These are phyloP conservation scores for Hetaerina americana DNA, from an alignment of 1,140 invertebrate species.

Conservation along the genomic window DNA sequence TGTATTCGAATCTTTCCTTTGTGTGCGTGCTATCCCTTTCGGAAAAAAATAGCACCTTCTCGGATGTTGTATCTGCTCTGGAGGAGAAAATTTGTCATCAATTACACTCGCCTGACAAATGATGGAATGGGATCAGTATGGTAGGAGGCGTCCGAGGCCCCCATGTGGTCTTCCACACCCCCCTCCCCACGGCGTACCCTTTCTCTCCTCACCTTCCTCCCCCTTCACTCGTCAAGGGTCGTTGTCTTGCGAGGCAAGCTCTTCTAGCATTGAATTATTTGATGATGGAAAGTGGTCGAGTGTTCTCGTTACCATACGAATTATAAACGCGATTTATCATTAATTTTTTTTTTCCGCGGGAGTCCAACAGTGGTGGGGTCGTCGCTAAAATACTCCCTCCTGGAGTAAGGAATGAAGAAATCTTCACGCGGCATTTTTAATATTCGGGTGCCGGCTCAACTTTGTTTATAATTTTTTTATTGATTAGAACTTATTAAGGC, in stretches of 20 bases:
- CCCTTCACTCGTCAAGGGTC: too few species aligned
- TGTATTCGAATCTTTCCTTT: too few species aligned
- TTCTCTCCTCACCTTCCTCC: too few species aligned
- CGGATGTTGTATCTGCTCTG: not conserved
- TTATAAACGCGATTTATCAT: not conserved
- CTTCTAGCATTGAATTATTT: slow-evolving; percentile 1
- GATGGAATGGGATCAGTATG: not conserved
- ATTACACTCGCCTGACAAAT: not conserved
- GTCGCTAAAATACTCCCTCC: not conserved
- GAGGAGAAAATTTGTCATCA: not conserved
- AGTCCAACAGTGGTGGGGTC: not conserved
- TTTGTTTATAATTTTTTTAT: too few species aligned
- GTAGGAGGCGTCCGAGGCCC: not conserved
- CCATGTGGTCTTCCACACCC: not conserved
- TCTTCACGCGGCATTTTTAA: too few species aligned
- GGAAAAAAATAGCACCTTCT: not conserved
- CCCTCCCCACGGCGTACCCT: not conserved
- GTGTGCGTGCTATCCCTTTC: too few species aligned
- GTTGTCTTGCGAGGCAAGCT: too few species aligned
- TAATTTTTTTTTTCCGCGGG: not conserved
- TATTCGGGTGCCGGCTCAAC: too few species aligned
- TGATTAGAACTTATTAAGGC: too few species aligned
- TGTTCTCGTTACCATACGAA: not conserved
- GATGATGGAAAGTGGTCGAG: not conserved
- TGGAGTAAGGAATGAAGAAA: too few species aligned